These are phyloP conservation scores for Pardalotus punctatus DNA, from an alignment of 2,113 vertebrate species.

Conservation along the genomic window DNA sequence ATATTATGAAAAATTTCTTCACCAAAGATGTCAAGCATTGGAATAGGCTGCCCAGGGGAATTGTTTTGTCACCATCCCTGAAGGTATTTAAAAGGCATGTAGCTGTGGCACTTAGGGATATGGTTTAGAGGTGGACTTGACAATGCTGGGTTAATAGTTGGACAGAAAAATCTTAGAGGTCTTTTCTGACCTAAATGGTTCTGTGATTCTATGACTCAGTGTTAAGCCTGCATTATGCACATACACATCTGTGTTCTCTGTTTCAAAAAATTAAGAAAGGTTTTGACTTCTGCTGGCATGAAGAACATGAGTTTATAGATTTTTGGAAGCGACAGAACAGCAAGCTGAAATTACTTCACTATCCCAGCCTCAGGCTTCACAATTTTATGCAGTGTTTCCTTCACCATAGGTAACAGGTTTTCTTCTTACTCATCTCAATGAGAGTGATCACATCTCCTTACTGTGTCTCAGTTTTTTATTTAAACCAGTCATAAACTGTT, in stretches of 20 bases:
- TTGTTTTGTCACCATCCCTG: background rate
- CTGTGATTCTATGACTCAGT: background rate
- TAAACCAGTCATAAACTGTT: background rate
- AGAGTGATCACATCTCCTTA: background rate
- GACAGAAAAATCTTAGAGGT: too few species aligned
- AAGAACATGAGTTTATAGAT: background rate
- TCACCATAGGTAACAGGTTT: background rate
- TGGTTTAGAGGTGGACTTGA: background rate
- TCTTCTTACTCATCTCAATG: background rate
- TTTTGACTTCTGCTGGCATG: background rate
- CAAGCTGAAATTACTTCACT: background rate
- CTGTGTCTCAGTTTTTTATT: background rate
- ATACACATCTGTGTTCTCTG: background rate
- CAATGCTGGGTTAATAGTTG: background rate
- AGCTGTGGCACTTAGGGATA: background rate
- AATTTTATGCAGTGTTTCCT: background rate
- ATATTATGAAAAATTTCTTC: background rate
- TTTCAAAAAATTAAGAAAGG: background rate
- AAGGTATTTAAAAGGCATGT: background rate
- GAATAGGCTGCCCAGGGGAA: background rate
- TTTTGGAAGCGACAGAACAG: background rate
- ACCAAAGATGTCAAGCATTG: background rate
- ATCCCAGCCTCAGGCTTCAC: background rate
- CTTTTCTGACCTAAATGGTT: background rate
- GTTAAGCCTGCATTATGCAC: background rate